Base-by-base conservation (phyloP, 2,797 vertebrate genomes). In the Distichodus sexfasciatus region DNA sequence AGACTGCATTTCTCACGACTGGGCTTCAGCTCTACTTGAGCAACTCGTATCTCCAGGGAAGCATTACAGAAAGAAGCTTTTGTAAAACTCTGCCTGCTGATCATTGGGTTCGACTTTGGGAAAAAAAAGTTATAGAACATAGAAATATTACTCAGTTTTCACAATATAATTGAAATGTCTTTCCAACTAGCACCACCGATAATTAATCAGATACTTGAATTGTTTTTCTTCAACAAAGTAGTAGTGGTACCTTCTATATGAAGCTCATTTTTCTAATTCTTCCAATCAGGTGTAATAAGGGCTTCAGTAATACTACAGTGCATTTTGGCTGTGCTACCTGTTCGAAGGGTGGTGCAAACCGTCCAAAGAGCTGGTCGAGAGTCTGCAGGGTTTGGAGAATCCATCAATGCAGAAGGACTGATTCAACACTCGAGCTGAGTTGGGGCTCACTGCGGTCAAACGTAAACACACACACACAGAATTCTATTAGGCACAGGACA, bases 361-460 rank as follows among this genome's bases (percentile, higher is more conserved):
- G 1, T 91, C 90, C 2, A 43, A 9, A n/a, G 79, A 64, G 77
- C 79, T 87, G 72, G 81, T 69, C 10, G 86, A 88, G 50, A 83
- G 73, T 29, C 84, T 90, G 24, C 81, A 83, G 64, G 76, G 48
- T 73, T 78, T 80, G 69, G 69, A 76, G 66, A 76, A 85, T 12
- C 80, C 79, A 15, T 91, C 90, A 0, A 85, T 73, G 53, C 76
- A 76, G 65, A 74, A 82, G 1, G 79, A 81, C 33, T 88, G 88
- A 82, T 86, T 89, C 68, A 92, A 76, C 11, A 84, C 78, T 33
- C 85, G 79, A 3, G 88, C 87, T 26, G 89, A 84, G 7, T 66
- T 76, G 0, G 91, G 91, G 75, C 88, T 92, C 72, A 90, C 91
- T 92, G 77, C 26, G 36, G 33, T 15, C 23, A 24, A 1, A 68